Base-by-base conservation (phyloP, 1,140 invertebrate genomes). In the Lasioglossum baleicum region DNA sequence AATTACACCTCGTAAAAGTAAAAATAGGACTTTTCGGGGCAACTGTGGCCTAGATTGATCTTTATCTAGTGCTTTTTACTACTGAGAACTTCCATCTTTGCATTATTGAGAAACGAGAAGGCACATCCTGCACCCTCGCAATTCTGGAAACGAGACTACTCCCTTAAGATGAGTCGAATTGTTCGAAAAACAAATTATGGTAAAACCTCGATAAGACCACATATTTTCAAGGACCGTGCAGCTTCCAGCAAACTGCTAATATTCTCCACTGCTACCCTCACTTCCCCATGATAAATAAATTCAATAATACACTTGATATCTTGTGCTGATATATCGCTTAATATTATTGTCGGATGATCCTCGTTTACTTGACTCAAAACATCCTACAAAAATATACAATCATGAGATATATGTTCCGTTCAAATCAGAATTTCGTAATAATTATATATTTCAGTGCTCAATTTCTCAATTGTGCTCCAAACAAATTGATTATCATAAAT, bases 231-330 rank as follows among this genome's bases (percentile, higher is more conserved):
- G 1, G 90, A 88, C 75, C 93, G 92, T 35, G 94, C 94, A 44
- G 93, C 92, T 68, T 94, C 93, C 10, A 94, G 84, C 5, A 95
- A 87, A 71, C 88, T 92, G 56, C 85, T 86, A 40, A 94, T 91
- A 82, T 92, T 90, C 53, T 94, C 92, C 31, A 93, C 90, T 79
- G 91, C 91, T 31, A 94, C 91, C 80, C 90, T 90, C 1, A 95
- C 91, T 90, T 95, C 94, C 7, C 95, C 95, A 82, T 94, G 93
- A 87, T 95, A 95, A 82, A 94, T 94, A 82, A 95, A 95, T 81
- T 94, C 93, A 40, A 95, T 90, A 35, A 94, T 93, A 13, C 92
- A 90, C 82, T 90, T 92, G 40, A 95, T 87, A 88, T 94, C 94
- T 63, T 92, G 85, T 66, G 90, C 90, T 64, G 92, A 92, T 82